Percentiles rank a stretch among this genome's conserved stretches.
phyloP scores from a whole-genome alignment of 1,140 invertebrate genomes.

The Drosophila rufa region DNA sequence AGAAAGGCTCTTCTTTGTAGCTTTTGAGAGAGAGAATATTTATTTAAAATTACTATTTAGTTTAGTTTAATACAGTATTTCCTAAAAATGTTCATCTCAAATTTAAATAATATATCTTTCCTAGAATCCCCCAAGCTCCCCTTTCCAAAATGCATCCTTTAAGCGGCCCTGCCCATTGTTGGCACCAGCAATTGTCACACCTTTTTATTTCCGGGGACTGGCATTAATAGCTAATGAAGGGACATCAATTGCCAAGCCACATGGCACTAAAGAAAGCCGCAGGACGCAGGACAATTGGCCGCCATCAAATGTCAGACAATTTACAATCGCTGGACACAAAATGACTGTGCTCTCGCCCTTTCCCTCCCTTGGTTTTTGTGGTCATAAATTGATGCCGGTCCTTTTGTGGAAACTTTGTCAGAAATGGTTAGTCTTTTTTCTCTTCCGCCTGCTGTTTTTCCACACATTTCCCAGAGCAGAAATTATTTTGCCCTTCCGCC shows the following conservation, averaged over 20 bases:
- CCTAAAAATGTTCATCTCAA: too few species aligned
- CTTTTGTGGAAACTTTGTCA: conserved; percentile 1
- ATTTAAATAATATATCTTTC: too few species aligned
- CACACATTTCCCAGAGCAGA: background rate
- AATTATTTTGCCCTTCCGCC: conserved; percentile 10
- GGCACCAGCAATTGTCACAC: conserved; percentile 65
- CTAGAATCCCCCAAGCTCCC: too few species aligned
- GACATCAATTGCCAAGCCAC: conserved; percentile 39
- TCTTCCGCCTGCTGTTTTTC: conserved; percentile 1
- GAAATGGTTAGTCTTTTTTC: background rate
- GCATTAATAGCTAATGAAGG: conserved; percentile 77
- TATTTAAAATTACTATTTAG: too few species aligned
- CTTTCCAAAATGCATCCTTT: too few species aligned
- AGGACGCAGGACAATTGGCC: conserved; percentile 41
- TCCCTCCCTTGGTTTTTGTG: conserved; percentile 9
- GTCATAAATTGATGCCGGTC: conserved; percentile 52
- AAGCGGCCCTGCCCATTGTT: background rate
- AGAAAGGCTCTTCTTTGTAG: too few species aligned
- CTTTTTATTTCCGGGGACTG: conserved; percentile 59
- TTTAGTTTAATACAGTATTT: too few species aligned
- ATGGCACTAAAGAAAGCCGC: conserved; percentile 13
- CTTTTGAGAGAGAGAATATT: too few species aligned
- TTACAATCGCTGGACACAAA: conserved; percentile 62
- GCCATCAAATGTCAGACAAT: conserved; percentile 55
- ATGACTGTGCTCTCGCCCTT: background rate